phyloP scores from a whole-genome alignment of 2,888 invertebrate genomes.

The Leuctra nigra region DNA sequence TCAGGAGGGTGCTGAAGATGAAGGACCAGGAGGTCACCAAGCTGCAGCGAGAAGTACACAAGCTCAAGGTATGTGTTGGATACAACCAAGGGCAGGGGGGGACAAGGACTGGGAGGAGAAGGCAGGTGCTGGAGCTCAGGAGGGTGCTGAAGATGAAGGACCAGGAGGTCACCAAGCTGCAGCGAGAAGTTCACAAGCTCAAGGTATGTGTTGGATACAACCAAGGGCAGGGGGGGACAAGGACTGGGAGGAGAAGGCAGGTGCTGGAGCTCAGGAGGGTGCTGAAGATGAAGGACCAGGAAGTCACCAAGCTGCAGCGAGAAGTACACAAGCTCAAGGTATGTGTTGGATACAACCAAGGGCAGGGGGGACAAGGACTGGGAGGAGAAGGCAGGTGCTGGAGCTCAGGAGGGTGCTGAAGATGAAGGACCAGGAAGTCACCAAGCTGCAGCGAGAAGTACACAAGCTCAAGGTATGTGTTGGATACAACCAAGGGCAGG shows the following conservation, averaged over 20 bases:
- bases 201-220: too few species aligned
- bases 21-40: constrained; percentile 53
- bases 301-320: constrained; percentile 53
- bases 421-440: constrained; percentile 50
- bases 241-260: too few species aligned
- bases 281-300: constrained; percentile 48
- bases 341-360: too few species aligned
- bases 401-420: constrained; percentile 49
- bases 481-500: too few species aligned
- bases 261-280: constrained; percentile 48
- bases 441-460: constrained; percentile 57
- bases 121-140: constrained; percentile 49
- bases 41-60: constrained; percentile 62
- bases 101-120: too few species aligned
- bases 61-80: constrained; percentile 58
- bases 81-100: too few species aligned
- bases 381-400: constrained; percentile 50
- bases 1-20: constrained; percentile 47
- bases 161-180: constrained; percentile 51
- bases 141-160: constrained; percentile 49
- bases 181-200: constrained; percentile 63
- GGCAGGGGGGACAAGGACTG: too few species aligned
- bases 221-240: too few species aligned
- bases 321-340: constrained; percentile 67
- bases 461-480: constrained; percentile 65